phyloP scores from a whole-genome alignment of 2,113 vertebrate species.

The Callopanchax toddi region DNA sequence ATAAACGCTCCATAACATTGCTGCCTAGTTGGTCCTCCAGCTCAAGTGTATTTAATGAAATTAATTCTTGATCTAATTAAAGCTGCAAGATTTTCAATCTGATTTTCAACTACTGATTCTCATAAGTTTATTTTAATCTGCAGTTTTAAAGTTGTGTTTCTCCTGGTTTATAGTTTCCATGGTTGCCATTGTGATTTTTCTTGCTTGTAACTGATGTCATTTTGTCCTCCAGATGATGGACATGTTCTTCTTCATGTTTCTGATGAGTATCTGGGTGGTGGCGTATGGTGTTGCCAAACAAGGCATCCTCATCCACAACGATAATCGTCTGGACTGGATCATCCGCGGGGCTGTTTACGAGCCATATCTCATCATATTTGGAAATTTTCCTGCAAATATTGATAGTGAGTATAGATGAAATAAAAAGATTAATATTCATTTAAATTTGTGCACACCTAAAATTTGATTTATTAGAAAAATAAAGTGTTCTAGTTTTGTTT shows the following conservation, averaged over 20 bases:
- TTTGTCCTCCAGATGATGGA: conserved; percentile 88
- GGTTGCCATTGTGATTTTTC: conserved; percentile 5
- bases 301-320: conserved; percentile 94
- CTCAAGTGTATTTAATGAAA: too few relatives aligned
- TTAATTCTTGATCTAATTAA: too few relatives aligned
- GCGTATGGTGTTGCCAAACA: conserved; percentile 97
- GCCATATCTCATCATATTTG: conserved; percentile 94
- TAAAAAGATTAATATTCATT: too few relatives aligned
- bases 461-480: too few relatives aligned
- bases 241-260: conserved; percentile 98
- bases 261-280: conserved; percentile 95
- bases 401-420: conserved; percentile 81
- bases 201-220: not conserved
- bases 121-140: too few relatives aligned
- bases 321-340: conserved; percentile 90
- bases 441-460: not conserved
- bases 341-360: conserved; percentile 91
- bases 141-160: too few relatives aligned
- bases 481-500: not conserved
- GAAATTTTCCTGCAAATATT: conserved; percentile 87
- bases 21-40: too few relatives aligned
- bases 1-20: too few relatives aligned
- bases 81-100: too few relatives aligned
- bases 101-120: too few relatives aligned
- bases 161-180: too few relatives aligned